A percentile compares a stretch with the other conserved stretches of the same genome.
phyloP scores from a whole-genome alignment of 2,113 vertebrate species.

The Lipotes vexillifer region DNA sequence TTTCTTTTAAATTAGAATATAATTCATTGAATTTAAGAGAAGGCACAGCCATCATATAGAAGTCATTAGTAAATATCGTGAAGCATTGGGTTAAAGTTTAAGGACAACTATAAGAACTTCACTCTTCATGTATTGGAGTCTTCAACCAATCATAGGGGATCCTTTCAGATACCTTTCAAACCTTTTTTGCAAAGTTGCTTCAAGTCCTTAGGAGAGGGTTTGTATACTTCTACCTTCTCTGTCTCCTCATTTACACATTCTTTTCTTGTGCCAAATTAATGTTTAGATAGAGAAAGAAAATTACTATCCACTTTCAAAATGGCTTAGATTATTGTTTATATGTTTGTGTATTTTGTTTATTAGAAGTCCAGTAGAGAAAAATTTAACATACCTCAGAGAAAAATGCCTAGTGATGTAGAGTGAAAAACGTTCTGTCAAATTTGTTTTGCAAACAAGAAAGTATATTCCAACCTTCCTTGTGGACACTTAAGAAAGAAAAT shows the following conservation, averaged over 20 bases:
- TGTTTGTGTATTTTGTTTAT: neutral
- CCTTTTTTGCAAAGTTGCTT: neutral
- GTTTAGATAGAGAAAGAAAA: neutral
- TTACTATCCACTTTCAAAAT: neutral
- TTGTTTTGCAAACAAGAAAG: neutral
- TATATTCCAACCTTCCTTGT: neutral
- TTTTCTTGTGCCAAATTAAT: neutral
- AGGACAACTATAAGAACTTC: neutral
- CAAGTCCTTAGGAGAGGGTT: neutral
- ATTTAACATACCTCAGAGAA: neutral
- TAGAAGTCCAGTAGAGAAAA: neutral
- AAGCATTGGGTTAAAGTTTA: neutral
- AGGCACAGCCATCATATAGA: neutral
- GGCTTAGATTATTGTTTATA: neutral
- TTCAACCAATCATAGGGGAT: neutral
- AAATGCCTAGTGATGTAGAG: neutral
- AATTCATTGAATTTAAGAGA: neutral
- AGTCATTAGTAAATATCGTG: neutral
- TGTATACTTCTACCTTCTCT: neutral
- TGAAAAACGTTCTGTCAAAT: neutral
- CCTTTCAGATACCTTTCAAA: neutral
- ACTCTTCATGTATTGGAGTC: neutral
- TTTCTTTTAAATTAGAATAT: conserved; percentile 30
- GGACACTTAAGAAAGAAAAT: neutral
- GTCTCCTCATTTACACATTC: neutral